Evolutionary conservation across 2,888 invertebrate species (phyloP).

Genomic region (Herminia tarsipennalis): DNA sequence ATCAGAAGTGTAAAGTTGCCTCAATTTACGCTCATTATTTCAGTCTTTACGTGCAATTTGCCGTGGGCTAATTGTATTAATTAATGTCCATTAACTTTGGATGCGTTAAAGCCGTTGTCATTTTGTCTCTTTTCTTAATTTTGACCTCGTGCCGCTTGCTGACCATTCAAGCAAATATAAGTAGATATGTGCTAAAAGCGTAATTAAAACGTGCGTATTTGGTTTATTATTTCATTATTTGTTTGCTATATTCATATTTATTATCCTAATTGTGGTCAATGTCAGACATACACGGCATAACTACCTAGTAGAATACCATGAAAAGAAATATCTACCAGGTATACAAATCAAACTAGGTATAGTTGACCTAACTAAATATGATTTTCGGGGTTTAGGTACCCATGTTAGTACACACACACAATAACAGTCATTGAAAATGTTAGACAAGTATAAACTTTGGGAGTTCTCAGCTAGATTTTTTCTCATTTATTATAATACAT

Average conservation of each 20-base stretch:
- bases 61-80: slow-evolving; percentile 84
- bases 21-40: slow-evolving; percentile 84
- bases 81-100: slow-evolving; percentile 80
- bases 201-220: slow-evolving; percentile 11
- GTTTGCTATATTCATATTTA: no score
- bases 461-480: no score
- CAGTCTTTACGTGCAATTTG: slow-evolving; percentile 82
- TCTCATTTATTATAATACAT: no score
- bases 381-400: no score
- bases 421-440: no score
- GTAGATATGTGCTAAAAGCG: slow-evolving; percentile 27
- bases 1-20: slow-evolving; percentile 84
- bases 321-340: no score
- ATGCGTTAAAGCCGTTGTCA: slow-evolving; percentile 70
- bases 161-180: slow-evolving; percentile 37
- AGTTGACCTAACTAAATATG: no score
- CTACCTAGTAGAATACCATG: no score
- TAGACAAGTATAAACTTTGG: no score
- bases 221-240: slow-evolving; percentile 8
- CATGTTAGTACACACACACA: no score
- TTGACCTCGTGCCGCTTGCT: slow-evolving; percentile 53
- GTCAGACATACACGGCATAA: background rate
- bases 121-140: slow-evolving; percentile 61
- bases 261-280: background rate
- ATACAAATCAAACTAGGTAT: no score